Conservation (phyloP, 1,140 invertebrate genomes). For the Sinella curviseta region DNA sequence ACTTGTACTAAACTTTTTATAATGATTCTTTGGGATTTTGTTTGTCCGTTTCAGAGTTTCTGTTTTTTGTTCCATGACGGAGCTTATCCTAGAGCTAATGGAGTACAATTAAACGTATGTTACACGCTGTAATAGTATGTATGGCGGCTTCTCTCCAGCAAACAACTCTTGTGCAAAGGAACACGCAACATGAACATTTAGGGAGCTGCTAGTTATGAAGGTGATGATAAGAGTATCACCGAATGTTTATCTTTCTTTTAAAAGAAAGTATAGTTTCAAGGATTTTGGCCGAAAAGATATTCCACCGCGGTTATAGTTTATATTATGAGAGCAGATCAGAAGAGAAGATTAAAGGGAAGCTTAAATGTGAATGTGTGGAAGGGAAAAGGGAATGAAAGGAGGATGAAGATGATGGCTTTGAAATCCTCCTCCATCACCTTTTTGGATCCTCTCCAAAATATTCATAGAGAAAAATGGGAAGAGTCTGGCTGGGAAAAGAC, state of each 20-base stretch:
- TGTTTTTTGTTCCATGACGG: no score
- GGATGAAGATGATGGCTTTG: conserved; percentile 44
- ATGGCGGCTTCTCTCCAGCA: not conserved
- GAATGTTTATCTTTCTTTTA: no score
- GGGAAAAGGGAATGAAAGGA: conserved; percentile 13
- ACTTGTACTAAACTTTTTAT: no score
- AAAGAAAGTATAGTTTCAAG: not conserved
- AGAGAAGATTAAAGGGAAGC: not conserved
- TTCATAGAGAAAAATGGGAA: not conserved
- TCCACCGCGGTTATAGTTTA: not conserved
- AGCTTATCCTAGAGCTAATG: no score
- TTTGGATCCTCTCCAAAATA: conserved; percentile 38
- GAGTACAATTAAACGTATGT: no score
- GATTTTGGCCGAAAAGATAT: not conserved
- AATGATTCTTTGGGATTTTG: no score
- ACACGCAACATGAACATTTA: not conserved
- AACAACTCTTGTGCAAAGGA: not conserved
- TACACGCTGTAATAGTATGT: no score
- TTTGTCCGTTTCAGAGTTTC: no score
- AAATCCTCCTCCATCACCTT: conserved; percentile 43
- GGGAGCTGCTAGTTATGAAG: not conserved
- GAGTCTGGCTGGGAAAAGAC: no score
- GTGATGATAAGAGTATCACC: not conserved
- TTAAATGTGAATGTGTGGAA: not conserved
- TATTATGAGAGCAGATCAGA: not conserved